These are phyloP conservation scores for Ips typographus DNA, from an alignment of 1,140 invertebrate genomes.

Conservation along the genomic window DNA sequence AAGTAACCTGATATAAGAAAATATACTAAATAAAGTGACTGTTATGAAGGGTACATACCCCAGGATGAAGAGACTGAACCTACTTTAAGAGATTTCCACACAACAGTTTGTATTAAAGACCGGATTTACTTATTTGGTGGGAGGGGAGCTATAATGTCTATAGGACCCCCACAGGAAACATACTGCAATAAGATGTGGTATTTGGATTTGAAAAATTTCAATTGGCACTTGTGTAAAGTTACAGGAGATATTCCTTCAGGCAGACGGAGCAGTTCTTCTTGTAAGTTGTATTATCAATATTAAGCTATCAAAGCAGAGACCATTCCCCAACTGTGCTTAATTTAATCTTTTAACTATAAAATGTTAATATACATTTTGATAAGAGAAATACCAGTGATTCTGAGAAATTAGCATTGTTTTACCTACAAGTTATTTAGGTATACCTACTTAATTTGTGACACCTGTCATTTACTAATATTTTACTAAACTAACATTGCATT, in stretches of 20 bases:
- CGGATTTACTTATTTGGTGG: conserved; percentile 89
- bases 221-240: conserved; percentile 66
- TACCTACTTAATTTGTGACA: too few relatives aligned
- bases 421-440: too few relatives aligned
- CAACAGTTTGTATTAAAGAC: conserved; percentile 70
- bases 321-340: too few relatives aligned
- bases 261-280: conserved; percentile 84
- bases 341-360: too few relatives aligned
- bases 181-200: conserved; percentile 79
- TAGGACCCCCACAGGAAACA: conserved; percentile 64
- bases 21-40: too few relatives aligned
- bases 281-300: conserved; percentile 57
- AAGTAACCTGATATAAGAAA: too few relatives aligned
- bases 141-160: conserved; percentile 58
- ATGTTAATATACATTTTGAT: too few relatives aligned
- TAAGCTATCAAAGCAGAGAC: background rate
- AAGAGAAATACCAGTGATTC: too few relatives aligned
- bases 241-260: conserved; percentile 66
- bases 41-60: background rate
- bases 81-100: conserved; percentile 83
- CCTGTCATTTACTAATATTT: too few relatives aligned
- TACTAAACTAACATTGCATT: too few relatives aligned
- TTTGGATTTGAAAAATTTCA: conserved; percentile 69
- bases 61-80: conserved; percentile 55
- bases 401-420: too few relatives aligned